phyloP scores from a whole-genome alignment of 2,797 vertebrate species.

The Pteropus rufus region DNA sequence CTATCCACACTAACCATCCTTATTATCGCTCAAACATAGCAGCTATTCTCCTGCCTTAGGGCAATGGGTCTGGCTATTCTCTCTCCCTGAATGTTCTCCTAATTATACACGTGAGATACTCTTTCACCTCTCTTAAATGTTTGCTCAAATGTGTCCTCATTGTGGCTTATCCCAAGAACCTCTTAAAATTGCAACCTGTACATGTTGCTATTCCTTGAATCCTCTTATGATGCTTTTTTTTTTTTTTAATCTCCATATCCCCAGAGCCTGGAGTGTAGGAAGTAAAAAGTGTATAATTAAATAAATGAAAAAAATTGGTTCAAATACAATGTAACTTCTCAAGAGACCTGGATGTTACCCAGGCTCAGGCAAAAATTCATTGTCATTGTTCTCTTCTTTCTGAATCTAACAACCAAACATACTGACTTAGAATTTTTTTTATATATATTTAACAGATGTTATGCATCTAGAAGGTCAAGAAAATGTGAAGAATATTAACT shows the following conservation, averaged over 20 bases:
- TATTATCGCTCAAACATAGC: not conserved
- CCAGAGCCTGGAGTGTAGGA: not conserved
- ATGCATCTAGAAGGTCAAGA: not conserved
- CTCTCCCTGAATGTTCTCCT: not conserved
- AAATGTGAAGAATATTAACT: not conserved
- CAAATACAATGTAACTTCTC: not conserved
- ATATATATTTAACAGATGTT: not conserved
- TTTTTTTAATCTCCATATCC: not conserved
- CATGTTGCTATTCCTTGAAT: not conserved
- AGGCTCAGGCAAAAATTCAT: not conserved
- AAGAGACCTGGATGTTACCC: not conserved
- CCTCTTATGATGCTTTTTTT: not conserved
- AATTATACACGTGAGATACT: not conserved
- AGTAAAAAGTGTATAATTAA: not conserved
- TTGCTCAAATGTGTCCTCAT: not conserved
- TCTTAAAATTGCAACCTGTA: not conserved
- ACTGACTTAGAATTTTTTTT: not conserved
- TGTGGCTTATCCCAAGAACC: not conserved
- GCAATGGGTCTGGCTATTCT: not conserved
- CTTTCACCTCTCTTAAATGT: not conserved
- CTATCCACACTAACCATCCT: not conserved
- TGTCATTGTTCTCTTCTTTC: not conserved
- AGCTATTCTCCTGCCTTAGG: not conserved
- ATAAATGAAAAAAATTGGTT: not conserved
- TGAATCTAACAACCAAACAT: not conserved